Conservation (phyloP, 2,797 vertebrate genomes). For the Pelodytes ibericus region DNA sequence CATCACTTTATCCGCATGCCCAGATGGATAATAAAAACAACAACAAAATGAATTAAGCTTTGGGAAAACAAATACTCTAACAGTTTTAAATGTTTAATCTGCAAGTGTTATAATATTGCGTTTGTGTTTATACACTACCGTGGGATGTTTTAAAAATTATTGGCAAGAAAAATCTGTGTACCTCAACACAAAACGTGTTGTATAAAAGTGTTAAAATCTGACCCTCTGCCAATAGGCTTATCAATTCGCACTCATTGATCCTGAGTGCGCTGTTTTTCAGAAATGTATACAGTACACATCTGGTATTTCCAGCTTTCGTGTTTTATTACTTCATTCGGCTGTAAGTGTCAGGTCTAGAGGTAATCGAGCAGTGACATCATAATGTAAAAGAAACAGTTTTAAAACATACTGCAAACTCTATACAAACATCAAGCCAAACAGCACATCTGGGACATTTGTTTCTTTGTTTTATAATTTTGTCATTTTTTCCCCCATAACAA, state of each 20-base stretch:
- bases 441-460: too few relatives aligned
- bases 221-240: conserved; percentile 11
- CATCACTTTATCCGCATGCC: too few relatives aligned
- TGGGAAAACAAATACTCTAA: too few relatives aligned
- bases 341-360: neutral
- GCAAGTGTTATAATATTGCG: neutral
- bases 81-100: too few relatives aligned
- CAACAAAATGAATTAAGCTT: too few relatives aligned
- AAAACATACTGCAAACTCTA: neutral
- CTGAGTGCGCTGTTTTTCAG: conserved; percentile 1
- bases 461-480: too few relatives aligned
- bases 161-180: conserved; percentile 4
- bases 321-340: conserved; percentile 4
- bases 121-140: neutral
- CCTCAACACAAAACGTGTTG: neutral
- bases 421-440: neutral
- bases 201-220: conserved; percentile 13
- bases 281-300: conserved; percentile 9
- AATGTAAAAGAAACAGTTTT: conserved; percentile 1
- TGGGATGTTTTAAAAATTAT: neutral
- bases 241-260: conserved; percentile 20
- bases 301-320: neutral
- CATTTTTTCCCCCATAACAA: too few relatives aligned
- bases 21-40: too few relatives aligned
- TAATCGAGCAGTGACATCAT: conserved; percentile 7